Conservation (phyloP, 2,113 vertebrate genomes). For the Dromaius novaehollandiae region DNA sequence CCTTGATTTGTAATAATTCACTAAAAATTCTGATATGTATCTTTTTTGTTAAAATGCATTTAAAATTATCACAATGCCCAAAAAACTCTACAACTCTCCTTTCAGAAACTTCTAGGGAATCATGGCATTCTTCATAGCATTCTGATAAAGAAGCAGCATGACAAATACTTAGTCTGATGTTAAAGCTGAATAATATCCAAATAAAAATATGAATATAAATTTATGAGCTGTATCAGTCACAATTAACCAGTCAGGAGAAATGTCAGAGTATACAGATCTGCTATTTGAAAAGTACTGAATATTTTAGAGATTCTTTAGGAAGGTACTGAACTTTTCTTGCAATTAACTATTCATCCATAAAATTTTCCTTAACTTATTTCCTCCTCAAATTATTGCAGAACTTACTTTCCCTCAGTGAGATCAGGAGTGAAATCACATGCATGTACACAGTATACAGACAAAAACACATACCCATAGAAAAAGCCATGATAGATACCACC, state of each 20-base stretch:
- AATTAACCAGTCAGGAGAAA: constrained; percentile 70
- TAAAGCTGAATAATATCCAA: constrained; percentile 49
- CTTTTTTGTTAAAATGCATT: neutral
- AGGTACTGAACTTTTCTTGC: constrained; percentile 72
- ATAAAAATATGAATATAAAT: constrained; percentile 54
- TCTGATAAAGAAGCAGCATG: constrained; percentile 37
- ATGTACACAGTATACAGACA: neutral
- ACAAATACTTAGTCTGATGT: constrained; percentile 51
- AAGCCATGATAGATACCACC: constrained; percentile 10
- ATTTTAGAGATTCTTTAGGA: constrained; percentile 76
- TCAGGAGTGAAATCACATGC: constrained; percentile 9
- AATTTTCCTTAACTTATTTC: constrained; percentile 59
- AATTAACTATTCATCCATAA: constrained; percentile 78
- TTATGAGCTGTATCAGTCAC: constrained; percentile 37
- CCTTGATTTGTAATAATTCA: neutral
- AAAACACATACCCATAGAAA: constrained; percentile 20
- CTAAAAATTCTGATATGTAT: neutral
- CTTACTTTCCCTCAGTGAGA: constrained; percentile 19
- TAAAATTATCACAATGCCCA: neutral
- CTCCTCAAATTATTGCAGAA: constrained; percentile 43
- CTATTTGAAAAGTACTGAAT: constrained; percentile 68
- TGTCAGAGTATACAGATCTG: constrained; percentile 57
- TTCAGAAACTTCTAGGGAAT: constrained; percentile 31
- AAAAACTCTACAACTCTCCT: neutral
- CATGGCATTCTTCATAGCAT: neutral